Evolutionary conservation across 2,888 invertebrate species (phyloP), one percentile per base, ranked within the genome.

Genomic region (Nomada ruficornis): DNA sequence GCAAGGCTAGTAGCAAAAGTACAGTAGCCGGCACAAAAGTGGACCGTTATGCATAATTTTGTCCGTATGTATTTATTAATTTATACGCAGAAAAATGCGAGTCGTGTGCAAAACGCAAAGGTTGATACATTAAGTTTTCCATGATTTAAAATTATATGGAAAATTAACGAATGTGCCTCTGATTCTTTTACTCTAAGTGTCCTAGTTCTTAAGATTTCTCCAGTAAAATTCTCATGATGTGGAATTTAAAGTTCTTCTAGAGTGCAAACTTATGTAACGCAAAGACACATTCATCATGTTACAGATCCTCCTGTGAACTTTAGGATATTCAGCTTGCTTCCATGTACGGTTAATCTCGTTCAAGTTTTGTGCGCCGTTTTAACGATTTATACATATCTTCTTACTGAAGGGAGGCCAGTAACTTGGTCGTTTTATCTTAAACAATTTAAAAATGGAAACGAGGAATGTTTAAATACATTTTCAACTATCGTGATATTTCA

Each of bases 251-350:
- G 64, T 64, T 64, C 26, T 29, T 26, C 29, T 3, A 26, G 64
- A 64, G 64, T 64, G 29, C 64, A 64, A 64, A 64, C 50, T 64
- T 64, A 29, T 64, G 64, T 64, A 64, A 64, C 26, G 64, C 64
- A 64, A 50, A n/a, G 64, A 64, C 64, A 64, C 64, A 50, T 64
- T 64, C 64, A 64, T 64, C 64, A 64, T 64, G 64, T 29, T 64
- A 64, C 64, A 50, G 64, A 64, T 64, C 29, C 64, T 7, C 7
- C 47, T 15, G 26, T 29, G 50, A 64, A 52, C 47, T 64, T 64
- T 52, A 3, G 64, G 50, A 64, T 64, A 64, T 52, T 64, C 64
- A 64, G 50, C 50, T 26, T 64, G 23, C 18, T 18, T 29, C 50
- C n/a, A 26, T 9, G 50, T 29, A 52, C 26, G 47, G 64, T 64